Evolutionary conservation across 2,888 invertebrate species (phyloP).

Genomic region (Morinoia aosen): DNA sequence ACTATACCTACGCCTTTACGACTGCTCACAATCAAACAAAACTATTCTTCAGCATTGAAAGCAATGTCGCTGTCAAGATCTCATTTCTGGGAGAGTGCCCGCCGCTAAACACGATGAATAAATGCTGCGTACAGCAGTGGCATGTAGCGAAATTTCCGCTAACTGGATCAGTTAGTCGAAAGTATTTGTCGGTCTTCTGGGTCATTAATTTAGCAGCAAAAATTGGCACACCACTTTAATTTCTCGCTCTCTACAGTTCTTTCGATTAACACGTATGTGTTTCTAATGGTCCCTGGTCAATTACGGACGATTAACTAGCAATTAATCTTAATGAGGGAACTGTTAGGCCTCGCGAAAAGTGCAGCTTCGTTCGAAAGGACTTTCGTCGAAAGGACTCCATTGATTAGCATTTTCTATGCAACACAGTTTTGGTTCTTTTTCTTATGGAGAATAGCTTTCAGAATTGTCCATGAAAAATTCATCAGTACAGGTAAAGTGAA

Average conservation of each 20-base stretch:
- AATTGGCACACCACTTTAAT: conserved; percentile 5
- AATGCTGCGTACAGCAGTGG: neutral
- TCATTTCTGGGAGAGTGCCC: neutral
- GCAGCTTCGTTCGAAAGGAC: conserved; percentile 8
- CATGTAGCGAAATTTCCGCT: neutral
- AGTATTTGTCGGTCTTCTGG: conserved; percentile 22
- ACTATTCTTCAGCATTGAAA: neutral
- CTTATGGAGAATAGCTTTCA: neutral
- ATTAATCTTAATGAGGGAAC: conserved; percentile 43
- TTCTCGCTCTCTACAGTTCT: neutral
- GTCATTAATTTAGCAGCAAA: conserved; percentile 27
- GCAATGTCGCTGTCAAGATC: neutral
- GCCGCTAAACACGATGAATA: neutral
- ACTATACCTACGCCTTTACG: no score
- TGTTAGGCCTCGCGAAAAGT: conserved; percentile 29
- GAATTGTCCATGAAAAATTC: neutral
- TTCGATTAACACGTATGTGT: conserved; percentile 45
- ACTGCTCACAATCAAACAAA: neutral
- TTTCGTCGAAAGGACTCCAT: conserved; percentile 6
- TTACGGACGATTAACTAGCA: conserved; percentile 43
- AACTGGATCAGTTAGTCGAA: neutral
- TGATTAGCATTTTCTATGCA: neutral
- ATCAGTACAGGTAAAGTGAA: neutral
- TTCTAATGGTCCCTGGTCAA: conserved; percentile 49
- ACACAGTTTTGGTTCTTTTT: neutral